These are phyloP conservation scores for Camponotus fellah DNA, from an alignment of 2,888 invertebrate genomes.

Conservation along the genomic window DNA sequence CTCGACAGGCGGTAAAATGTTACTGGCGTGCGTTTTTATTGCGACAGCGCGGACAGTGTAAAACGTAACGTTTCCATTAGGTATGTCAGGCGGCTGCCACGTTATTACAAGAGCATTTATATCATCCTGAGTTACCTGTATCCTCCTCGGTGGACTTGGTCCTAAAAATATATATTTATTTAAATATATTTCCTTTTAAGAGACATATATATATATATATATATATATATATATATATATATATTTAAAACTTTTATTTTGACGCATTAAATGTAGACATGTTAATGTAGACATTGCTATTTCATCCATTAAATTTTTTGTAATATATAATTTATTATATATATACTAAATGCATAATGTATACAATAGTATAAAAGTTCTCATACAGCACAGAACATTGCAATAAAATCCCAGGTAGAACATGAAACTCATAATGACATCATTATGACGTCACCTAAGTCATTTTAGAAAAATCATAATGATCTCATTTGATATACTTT, in stretches of 20 bases:
- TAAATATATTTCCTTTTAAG: background rate
- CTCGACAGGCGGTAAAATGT: conserved; percentile 78
- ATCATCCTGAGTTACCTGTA: conserved; percentile 87
- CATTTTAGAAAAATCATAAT: too few species aligned
- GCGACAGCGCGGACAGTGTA: conserved; percentile 85
- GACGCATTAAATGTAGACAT: background rate
- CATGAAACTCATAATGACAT: too few species aligned
- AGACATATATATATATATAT: background rate
- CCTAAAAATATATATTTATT: conserved; percentile 82
- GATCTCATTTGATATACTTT: too few species aligned
- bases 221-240: conserved; percentile 7
- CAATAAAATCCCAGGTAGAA: too few species aligned
- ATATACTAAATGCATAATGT: too few species aligned
- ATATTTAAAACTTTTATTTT: background rate
- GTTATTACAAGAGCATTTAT: conserved; percentile 85
- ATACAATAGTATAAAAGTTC: too few species aligned
- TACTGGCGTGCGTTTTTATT: conserved; percentile 79
- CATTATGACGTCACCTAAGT: too few species aligned
- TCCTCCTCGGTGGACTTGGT: conserved; percentile 90
- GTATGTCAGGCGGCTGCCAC: conserved; percentile 86
- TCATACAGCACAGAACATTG: too few species aligned
- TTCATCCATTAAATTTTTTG: background rate
- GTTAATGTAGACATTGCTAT: background rate
- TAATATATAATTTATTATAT: background rate
- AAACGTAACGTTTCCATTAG: conserved; percentile 86